Conservation (phyloP, 1,140 invertebrate genomes). For the Oryctes rhinoceros region DNA sequence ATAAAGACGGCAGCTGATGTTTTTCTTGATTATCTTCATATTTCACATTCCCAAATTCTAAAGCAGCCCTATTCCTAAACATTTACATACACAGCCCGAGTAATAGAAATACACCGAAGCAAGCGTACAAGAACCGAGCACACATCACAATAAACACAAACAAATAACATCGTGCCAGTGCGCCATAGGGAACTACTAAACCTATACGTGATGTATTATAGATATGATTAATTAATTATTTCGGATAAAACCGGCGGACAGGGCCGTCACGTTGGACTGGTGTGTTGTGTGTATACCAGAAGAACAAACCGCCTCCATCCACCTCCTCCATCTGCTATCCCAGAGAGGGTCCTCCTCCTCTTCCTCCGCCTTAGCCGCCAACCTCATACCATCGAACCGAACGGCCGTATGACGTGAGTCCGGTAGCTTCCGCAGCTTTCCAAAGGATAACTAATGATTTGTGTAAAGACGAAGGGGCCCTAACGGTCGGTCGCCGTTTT, state of each 20-base stretch:
- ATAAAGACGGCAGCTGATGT: too few species aligned
- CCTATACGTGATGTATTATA: slow-evolving; percentile 36
- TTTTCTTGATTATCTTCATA: not conserved
- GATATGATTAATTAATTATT: slow-evolving; percentile 38
- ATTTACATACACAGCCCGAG: not conserved
- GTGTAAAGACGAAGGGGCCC: slow-evolving; percentile 21
- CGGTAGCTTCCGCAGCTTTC: slow-evolving; percentile 25
- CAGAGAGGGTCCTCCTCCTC: not conserved
- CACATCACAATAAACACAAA: slow-evolving; percentile 2
- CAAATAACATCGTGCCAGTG: not conserved
- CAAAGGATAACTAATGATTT: not conserved
- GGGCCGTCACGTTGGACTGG: slow-evolving; percentile 14
- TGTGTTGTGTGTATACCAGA: not conserved
- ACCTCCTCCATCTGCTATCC: not conserved
- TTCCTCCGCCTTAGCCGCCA: not conserved
- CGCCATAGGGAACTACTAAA: slow-evolving; percentile 25
- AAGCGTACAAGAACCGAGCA: not conserved
- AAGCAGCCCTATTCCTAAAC: not conserved
- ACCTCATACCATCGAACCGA: not conserved
- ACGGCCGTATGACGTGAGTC: slow-evolving; percentile 8
- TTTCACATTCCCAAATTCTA: not conserved
- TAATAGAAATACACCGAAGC: not conserved
- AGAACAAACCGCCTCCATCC: slow-evolving; percentile 6
- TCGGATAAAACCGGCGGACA: slow-evolving; percentile 30
- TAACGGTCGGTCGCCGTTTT: slow-evolving; percentile 2